Evolutionary conservation across 2,888 invertebrate species (phyloP).

Genomic region (Chloroclysta siterata): DNA sequence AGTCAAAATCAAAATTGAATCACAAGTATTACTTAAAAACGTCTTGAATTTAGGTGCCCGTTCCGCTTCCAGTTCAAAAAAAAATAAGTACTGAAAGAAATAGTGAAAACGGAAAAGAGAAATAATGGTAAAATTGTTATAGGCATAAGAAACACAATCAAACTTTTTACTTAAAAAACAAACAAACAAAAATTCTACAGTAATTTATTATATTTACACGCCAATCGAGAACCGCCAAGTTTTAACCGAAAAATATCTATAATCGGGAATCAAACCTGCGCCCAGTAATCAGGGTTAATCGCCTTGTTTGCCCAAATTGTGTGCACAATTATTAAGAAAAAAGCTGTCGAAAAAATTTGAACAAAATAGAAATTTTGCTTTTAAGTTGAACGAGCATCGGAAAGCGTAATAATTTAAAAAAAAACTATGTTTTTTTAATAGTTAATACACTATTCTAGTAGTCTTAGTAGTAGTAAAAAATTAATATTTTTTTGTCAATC

Average conservation of each 20-base stretch:
- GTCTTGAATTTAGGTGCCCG: too few relatives aligned
- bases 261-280: constrained; percentile 74
- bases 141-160: constrained; percentile 10
- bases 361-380: constrained; percentile 6
- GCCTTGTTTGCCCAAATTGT: constrained; percentile 66
- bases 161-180: constrained; percentile 50
- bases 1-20: too few relatives aligned
- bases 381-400: background rate
- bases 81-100: too few relatives aligned
- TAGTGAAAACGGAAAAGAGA: too few relatives aligned
- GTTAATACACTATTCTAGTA: background rate
- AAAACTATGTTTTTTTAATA: background rate
- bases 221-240: constrained; percentile 67
- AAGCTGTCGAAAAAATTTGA: constrained; percentile 27
- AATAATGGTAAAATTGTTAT: too few relatives aligned
- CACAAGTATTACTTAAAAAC: too few relatives aligned
- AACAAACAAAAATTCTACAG: constrained; percentile 54
- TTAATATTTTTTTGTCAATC: too few relatives aligned
- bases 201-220: constrained; percentile 76
- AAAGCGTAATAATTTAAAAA: background rate
- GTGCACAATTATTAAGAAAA: constrained; percentile 51
- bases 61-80: too few relatives aligned
- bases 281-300: constrained; percentile 78
- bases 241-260: constrained; percentile 73
- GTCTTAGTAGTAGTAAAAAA: too few relatives aligned